A percentile compares a stretch with the other conserved stretches of the same genome.
Evolutionary conservation across 2,113 vertebrate genomes (phyloP).

Genomic region (Nothobranchius kuhntae): DNA sequence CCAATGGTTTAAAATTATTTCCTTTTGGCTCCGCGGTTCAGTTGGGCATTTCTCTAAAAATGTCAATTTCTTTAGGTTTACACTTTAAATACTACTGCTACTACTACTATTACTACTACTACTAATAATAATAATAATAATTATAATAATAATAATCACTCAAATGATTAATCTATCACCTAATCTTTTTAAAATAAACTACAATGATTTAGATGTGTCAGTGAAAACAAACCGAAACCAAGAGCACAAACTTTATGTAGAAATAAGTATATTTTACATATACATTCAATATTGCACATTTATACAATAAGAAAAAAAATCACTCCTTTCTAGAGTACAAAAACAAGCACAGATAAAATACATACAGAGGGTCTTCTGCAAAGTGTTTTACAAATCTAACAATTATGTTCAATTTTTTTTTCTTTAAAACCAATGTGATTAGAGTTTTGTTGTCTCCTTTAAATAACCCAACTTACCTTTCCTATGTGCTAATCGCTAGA

Average conservation of each 20-base stretch:
- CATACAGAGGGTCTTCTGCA: not conserved
- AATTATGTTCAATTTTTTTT: too few species aligned
- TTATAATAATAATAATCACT: too few species aligned
- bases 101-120: too few species aligned
- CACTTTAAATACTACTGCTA: too few species aligned
- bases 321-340: not conserved
- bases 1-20: not conserved
- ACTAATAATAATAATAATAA: too few species aligned
- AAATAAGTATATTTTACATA: not conserved
- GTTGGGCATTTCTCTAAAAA: too few species aligned
- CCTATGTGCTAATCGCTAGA: not conserved
- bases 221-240: too few species aligned
- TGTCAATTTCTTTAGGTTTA: too few species aligned
- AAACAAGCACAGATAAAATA: constrained; percentile 4
- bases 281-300: constrained; percentile 3
- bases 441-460: not conserved
- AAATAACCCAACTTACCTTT: not conserved
- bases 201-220: not conserved
- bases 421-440: constrained; percentile 34
- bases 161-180: not conserved
- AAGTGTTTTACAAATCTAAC: too few species aligned
- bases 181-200: not conserved
- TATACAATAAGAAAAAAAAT: constrained; percentile 14
- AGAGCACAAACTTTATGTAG: too few species aligned
- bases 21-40: not conserved